phyloP scores from a whole-genome alignment of 2,888 invertebrate genomes.

The Calameuta idolon region DNA sequence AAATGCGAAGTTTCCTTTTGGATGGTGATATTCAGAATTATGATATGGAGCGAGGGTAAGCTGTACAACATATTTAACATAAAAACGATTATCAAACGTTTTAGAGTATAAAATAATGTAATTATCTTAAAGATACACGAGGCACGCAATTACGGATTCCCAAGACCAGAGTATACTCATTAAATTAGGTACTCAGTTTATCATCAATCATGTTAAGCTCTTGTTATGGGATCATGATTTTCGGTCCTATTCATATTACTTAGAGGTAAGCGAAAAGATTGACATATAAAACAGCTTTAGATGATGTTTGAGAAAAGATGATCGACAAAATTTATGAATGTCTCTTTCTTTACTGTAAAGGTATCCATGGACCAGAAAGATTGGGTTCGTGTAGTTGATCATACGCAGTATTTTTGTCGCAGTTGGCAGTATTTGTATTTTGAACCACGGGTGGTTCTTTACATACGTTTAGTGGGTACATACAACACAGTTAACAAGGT shows the following conservation, averaged over 20 bases:
- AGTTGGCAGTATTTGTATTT: slow-evolving; percentile 98
- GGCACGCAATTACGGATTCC: slow-evolving; percentile 86
- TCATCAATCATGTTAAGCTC: slow-evolving; percentile 93
- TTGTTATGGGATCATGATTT: slow-evolving; percentile 95
- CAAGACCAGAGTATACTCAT: slow-evolving; percentile 87
- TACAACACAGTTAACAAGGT: slow-evolving; percentile 96
- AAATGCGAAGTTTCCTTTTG: slow-evolving; percentile 87
- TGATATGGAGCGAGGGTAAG: slow-evolving; percentile 89
- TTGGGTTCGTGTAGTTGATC: slow-evolving; percentile 94
- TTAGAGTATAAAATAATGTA: neutral
- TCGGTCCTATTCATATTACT: slow-evolving; percentile 89
- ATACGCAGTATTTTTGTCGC: slow-evolving; percentile 91
- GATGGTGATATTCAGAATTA: slow-evolving; percentile 90
- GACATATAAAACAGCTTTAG: neutral
- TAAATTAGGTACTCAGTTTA: slow-evolving; percentile 84
- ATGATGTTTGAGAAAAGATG: slow-evolving; percentile 3
- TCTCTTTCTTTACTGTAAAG: slow-evolving; percentile 33
- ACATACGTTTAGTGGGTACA: slow-evolving; percentile 86
- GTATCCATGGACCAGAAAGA: slow-evolving; percentile 95
- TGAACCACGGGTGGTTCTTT: slow-evolving; percentile 87
- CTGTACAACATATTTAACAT: neutral
- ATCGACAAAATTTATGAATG: neutral
- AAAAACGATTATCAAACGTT: neutral
- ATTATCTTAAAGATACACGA: slow-evolving; percentile 75
- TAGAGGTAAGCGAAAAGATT: slow-evolving; percentile 70